These are phyloP conservation scores for Thumatha senex DNA, from an alignment of 2,888 invertebrate genomes.

Conservation along the genomic window DNA sequence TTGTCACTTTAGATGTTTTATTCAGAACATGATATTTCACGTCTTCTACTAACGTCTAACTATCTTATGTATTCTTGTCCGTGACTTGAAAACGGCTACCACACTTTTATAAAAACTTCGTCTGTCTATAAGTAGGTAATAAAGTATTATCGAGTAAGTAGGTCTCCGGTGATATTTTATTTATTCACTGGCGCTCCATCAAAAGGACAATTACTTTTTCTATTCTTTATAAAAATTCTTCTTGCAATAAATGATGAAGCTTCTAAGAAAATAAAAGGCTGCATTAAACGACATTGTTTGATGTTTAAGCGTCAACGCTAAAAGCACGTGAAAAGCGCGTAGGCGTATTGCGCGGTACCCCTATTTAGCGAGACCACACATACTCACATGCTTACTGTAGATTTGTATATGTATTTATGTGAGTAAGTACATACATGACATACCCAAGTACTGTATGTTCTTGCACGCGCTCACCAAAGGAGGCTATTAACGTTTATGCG, in stretches of 20 bases:
- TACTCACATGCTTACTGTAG: not conserved
- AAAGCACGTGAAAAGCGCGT: conserved; percentile 71
- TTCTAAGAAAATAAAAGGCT: conserved; percentile 71
- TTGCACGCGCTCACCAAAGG: conserved; percentile 64
- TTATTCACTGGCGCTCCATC: conserved; percentile 58
- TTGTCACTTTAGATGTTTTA: conserved; percentile 72
- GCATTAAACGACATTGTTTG: conserved; percentile 65
- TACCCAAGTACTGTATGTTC: conserved; percentile 37
- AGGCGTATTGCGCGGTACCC: conserved; percentile 31
- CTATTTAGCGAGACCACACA: conserved; percentile 20
- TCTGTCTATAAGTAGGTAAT: conserved; percentile 20
- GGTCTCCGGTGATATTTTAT: conserved; percentile 59
- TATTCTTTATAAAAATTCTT: conserved; percentile 31
- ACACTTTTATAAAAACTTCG: conserved; percentile 15
- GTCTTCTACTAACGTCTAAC: conserved; percentile 39
- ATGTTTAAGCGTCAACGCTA: conserved; percentile 62
- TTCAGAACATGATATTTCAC: conserved; percentile 62
- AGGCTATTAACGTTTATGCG: conserved; percentile 80
- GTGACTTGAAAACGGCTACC: conserved; percentile 18
- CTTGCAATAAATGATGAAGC: conserved; percentile 56
- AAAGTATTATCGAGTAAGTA: conserved; percentile 26
- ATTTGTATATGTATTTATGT: conserved; percentile 21
- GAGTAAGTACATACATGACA: conserved; percentile 21
- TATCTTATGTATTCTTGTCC: conserved; percentile 14
- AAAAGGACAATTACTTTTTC: conserved; percentile 56